Evolutionary conservation across 2,113 vertebrate genomes (phyloP).

Genomic region (Oenanthe melanoleuca): DNA sequence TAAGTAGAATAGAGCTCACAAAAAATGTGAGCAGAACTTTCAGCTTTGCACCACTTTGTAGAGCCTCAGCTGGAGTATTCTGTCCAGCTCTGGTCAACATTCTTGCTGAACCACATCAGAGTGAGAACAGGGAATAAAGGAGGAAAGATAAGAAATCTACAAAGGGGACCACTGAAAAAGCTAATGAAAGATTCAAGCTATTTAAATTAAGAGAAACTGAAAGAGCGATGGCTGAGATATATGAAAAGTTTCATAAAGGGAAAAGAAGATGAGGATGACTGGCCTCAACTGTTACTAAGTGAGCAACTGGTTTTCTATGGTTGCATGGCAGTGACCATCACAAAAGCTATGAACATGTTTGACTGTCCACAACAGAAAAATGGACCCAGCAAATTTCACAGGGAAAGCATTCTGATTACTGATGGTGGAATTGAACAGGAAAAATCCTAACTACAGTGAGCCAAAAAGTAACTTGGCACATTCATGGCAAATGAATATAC

Average conservation of each 20-base stretch:
- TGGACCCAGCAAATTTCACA: background rate
- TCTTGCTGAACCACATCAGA: background rate
- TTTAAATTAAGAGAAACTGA: background rate
- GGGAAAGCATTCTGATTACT: background rate
- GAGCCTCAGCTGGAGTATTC: background rate
- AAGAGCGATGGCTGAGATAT: background rate
- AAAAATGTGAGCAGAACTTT: slow-evolving; percentile 5
- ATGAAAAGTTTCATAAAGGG: background rate
- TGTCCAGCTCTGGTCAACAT: background rate
- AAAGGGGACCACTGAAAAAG: background rate
- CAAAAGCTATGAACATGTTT: background rate
- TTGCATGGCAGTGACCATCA: background rate
- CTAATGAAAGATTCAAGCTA: background rate
- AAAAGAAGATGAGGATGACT: background rate
- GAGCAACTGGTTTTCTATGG: background rate
- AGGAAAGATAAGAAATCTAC: background rate
- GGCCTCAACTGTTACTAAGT: background rate
- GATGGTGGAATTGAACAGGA: background rate
- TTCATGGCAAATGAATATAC: background rate
- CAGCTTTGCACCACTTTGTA: background rate
- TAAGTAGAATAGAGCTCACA: background rate
- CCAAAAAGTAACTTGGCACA: background rate
- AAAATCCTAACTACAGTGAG: background rate
- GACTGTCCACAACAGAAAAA: background rate
- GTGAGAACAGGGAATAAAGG: background rate